phyloP scores from a whole-genome alignment of 2,797 vertebrate genomes.

The Acropternis orthonyx region DNA sequence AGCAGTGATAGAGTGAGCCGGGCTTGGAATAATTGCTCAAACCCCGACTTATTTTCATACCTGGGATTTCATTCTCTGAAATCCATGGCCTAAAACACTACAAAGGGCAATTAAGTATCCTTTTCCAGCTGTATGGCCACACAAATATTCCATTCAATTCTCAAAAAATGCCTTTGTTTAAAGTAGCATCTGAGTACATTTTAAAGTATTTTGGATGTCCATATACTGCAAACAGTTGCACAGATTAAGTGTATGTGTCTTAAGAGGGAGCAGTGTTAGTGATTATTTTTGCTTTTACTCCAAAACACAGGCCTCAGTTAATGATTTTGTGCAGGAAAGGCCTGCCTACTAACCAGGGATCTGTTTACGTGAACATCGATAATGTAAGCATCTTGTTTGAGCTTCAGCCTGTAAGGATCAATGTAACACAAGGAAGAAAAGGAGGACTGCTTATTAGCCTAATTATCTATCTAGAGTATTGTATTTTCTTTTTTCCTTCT shows the following conservation, averaged over 20 bases:
- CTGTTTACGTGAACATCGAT: neutral
- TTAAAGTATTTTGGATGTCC: neutral
- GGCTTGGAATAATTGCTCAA: neutral
- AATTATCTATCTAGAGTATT: neutral
- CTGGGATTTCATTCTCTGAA: neutral
- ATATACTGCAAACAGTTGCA: neutral
- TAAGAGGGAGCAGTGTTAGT: neutral
- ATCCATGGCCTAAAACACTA: neutral
- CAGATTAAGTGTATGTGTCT: neutral
- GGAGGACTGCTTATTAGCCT: neutral
- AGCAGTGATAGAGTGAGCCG: neutral
- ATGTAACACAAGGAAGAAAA: neutral
- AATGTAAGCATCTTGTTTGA: neutral
- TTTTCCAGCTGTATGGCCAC: neutral
- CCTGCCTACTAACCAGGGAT: neutral
- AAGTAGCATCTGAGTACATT: neutral
- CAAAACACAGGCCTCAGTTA: neutral
- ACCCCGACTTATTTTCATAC: neutral
- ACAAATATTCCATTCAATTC: neutral
- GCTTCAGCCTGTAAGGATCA: neutral
- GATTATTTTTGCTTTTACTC: neutral
- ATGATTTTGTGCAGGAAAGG: neutral
- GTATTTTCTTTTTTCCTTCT: neutral
- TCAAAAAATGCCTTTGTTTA: neutral
- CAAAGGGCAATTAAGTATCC: neutral